Conservation (phyloP, 92 coral and sea anemone species). For the Bergia puertoricense region DNA sequence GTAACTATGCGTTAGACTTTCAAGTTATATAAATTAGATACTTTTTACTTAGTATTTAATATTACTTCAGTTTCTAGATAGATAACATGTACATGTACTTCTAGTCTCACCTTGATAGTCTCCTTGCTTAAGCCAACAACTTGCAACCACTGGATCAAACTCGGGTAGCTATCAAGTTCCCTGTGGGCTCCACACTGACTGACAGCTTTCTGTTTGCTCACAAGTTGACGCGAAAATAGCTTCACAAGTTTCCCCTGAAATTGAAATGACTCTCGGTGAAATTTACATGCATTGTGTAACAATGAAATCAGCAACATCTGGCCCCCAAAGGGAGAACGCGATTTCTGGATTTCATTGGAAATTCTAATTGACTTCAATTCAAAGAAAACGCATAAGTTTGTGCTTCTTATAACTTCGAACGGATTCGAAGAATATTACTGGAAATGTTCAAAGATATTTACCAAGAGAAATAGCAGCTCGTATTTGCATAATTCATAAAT, state of each 20-base stretch:
- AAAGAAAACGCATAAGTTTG: not conserved
- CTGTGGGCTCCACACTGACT: slow-evolving; percentile 57
- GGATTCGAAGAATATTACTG: not conserved
- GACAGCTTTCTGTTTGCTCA: slow-evolving; percentile 76
- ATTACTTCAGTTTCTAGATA: not conserved
- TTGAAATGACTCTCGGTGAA: not conserved
- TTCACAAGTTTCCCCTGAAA: slow-evolving; percentile 92
- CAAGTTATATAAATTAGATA: too few species aligned
- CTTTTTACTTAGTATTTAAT: not conserved
- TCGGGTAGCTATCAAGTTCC: slow-evolving; percentile 78
- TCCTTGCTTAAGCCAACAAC: slow-evolving; percentile 83
- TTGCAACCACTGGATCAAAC: slow-evolving; percentile 86
- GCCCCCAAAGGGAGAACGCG: not conserved
- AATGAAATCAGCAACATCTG: slow-evolving; percentile 18
- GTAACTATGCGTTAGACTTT: not conserved
- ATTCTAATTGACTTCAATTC: not conserved
- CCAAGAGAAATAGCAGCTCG: not conserved
- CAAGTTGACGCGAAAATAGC: slow-evolving; percentile 88
- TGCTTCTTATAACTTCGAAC: not conserved
- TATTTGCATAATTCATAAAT: not conserved
- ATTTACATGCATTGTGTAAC: not conserved
- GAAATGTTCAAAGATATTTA: slow-evolving; percentile 10
- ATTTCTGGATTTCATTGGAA: slow-evolving; percentile 6
- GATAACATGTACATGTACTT: too few species aligned
- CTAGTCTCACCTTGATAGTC: slow-evolving; percentile 73